Evolutionary conservation across 2,888 invertebrate species (phyloP), one percentile per base, ranked within the genome.

Genomic region (Nesidiocoris tenuis): DNA sequence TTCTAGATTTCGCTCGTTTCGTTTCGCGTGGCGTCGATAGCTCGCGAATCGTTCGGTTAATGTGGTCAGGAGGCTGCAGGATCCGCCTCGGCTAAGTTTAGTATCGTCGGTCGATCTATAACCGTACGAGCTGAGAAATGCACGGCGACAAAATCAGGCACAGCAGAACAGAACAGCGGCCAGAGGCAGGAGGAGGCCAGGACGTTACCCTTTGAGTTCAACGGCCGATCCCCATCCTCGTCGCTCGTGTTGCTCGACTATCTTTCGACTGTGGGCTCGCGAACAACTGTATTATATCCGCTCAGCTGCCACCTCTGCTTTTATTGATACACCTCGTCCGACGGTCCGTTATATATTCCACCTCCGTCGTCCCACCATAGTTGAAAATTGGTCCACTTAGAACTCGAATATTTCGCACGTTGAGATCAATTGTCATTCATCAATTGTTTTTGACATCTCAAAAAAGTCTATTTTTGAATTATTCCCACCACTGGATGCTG

Each of bases 161-260:
- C 39, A 39, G 39, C 39, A 7, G 5, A 12, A 39, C 39, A 39
- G 39, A 39, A 12, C 39, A 39, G 39, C 39, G 39, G 39, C 12
- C 39, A 3, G 12, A n/a, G n/a, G n/a, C n/a, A n/a, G n/a, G n/a
- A n/a, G 55, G 67, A 23, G 59, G 56, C 59, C 70, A 70, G 59
- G 70, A 70, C 70, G 61, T 70, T 70, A 70, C 70, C 70, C 70
- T 70, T 59, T 17, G 70, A 54, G 70, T 70, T 70, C 70, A 70
- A 70, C 17, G 70, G 24, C 70, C 70, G 57, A 21, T 55, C 67
- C 67, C 55, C 19, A 5, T 65, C 39, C 65, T 39, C 65, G 9
- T 39, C 39, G 39, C 39, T 39, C n/a, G n/a, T n/a, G n/a, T n/a
- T 39, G 39, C 39, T 39, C 39, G 3, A 3, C 39, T 39, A 39